Base-by-base conservation (phyloP, 2,888 invertebrate genomes). In the Miltochrista miniata region DNA sequence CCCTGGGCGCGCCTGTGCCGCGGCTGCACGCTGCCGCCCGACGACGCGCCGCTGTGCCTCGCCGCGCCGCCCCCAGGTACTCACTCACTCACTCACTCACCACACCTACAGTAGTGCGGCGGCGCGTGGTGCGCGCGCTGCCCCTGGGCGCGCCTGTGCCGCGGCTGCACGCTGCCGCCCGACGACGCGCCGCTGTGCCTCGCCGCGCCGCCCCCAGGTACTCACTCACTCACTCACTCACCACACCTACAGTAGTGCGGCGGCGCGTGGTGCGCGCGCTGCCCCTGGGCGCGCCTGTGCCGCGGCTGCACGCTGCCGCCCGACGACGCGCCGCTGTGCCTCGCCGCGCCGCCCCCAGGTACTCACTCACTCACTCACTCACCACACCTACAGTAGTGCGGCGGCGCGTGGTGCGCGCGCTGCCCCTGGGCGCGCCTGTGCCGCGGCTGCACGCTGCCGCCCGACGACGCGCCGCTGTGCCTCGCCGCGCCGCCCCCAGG, bases 391-490 rank as follows among this genome's bases (percentile, higher is more conserved):
- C 5, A 24, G n/a, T n/a, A n/a, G n/a, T n/a, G 76, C 51, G 95
- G 95, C 54, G 94, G 76, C 51, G 76, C 74, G 49, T 80, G 84
- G 83, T 96, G 96, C 86, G 95, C 95, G 45, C 90, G 94, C 77
- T 96, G 96, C 80, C 94, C 95, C 30, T 96, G 96, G 96, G 94
- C 95, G 54, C 92, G 93, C 73, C 96, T 97, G 83, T 98, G 98
- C 81, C 92, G 96, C 66, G 98, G 98, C 54, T 97, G 98, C 87
- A 93, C 94, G 64, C 93, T 98, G 72, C 95, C 96, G 41, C 64
- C 72, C 49, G 68, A 70, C 64, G 76, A 74, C 90, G 40, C 85
- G 85, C 79, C 81, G 59, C 73, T 75, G 42, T 63, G 59, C 45
- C n/a, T n/a, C n/a, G n/a, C n/a, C 50, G 24, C 40, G 46, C 30